These are phyloP conservation scores for Ophion ventricosus DNA, from an alignment of 2,888 invertebrate genomes.

Conservation along the genomic window DNA sequence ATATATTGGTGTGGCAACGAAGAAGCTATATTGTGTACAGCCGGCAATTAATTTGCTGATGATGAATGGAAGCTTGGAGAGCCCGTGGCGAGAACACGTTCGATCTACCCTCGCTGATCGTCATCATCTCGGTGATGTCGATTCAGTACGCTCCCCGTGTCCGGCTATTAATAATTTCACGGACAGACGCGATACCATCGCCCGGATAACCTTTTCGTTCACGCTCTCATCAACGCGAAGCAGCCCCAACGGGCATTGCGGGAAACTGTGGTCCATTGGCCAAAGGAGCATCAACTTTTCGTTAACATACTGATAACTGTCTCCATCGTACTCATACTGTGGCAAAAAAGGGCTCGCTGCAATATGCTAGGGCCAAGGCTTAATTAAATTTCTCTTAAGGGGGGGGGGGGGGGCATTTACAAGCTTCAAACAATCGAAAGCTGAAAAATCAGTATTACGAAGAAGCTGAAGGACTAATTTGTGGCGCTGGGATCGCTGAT, in stretches of 20 bases:
- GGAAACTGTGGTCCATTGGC: neutral
- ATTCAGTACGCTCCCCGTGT: constrained; percentile 53
- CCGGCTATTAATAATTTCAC: constrained; percentile 65
- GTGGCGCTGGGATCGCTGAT: too few relatives aligned
- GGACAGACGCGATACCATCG: constrained; percentile 52
- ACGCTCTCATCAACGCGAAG: neutral
- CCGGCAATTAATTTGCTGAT: constrained; percentile 63
- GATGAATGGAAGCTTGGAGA: constrained; percentile 56
- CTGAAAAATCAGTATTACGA: too few relatives aligned
- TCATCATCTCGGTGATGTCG: constrained; percentile 45
- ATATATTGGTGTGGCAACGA: constrained; percentile 10
- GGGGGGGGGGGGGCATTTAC: too few relatives aligned
- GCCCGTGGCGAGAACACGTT: constrained; percentile 47
- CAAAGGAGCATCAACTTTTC: neutral
- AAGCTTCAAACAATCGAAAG: too few relatives aligned
- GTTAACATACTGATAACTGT: neutral
- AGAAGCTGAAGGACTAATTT: too few relatives aligned
- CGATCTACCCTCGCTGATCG: constrained; percentile 55
- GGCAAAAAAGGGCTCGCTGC: neutral
- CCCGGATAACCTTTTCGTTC: neutral
- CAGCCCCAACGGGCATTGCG: neutral
- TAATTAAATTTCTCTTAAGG: constrained; percentile 59
- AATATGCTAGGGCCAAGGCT: neutral
- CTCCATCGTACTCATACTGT: neutral
- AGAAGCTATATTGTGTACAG: constrained; percentile 49